phyloP scores from a whole-genome alignment of 2,113 vertebrate genomes.

The Leiothrix lutea region DNA sequence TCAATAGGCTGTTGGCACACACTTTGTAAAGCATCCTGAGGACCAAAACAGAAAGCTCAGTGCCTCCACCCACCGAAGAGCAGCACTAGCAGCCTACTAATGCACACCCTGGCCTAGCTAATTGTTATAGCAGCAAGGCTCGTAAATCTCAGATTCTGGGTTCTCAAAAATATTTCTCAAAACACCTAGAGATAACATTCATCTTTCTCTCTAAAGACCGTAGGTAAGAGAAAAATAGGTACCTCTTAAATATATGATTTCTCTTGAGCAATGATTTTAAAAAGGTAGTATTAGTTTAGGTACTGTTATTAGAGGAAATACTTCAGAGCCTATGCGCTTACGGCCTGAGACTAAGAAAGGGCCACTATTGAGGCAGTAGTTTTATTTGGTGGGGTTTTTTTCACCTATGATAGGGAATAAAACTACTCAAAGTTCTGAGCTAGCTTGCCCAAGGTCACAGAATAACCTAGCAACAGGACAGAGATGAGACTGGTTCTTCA shows the following conservation, averaged over 20 bases:
- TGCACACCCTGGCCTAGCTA: background rate
- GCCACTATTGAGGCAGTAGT: background rate
- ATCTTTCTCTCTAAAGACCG: background rate
- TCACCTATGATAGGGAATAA: background rate
- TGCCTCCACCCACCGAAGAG: background rate
- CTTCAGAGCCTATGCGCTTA: background rate
- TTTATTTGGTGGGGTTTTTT: background rate
- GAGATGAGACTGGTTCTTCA: background rate
- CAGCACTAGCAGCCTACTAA: background rate
- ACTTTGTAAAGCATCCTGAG: background rate
- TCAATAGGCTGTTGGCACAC: background rate
- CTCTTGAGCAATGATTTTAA: background rate
- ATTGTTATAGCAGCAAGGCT: background rate
- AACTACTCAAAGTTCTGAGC: background rate
- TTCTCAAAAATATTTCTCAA: background rate
- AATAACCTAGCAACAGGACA: background rate
- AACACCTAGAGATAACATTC: background rate
- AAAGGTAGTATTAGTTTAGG: background rate
- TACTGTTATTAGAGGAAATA: background rate
- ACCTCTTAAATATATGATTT: background rate
- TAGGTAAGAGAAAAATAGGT: background rate
- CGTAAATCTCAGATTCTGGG: background rate
- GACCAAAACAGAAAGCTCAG: background rate
- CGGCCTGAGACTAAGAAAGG: background rate
- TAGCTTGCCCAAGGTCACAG: background rate